Evolutionary conservation across 2,797 vertebrate genomes (phyloP), one percentile per base, ranked within the genome.

Genomic region (Delichon dasypus): DNA sequence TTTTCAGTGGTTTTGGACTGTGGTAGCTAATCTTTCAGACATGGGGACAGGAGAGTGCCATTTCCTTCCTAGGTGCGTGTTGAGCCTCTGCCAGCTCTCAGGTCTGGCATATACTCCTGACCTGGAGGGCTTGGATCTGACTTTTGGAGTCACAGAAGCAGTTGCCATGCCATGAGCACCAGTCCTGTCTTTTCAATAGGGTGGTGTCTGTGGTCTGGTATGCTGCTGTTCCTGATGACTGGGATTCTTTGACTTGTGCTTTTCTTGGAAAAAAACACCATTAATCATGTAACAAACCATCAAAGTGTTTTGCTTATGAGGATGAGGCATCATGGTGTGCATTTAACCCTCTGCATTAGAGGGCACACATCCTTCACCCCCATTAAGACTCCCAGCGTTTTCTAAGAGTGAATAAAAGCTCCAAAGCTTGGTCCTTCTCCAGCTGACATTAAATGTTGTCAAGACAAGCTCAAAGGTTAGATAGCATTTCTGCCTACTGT

Each of bases 381-480:
- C 44, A 45, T 71, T 91, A 82, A 57, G 71, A 61, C 27, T 82
- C 34, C 9, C 23, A 55, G 48, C 11, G 54, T 66, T 89, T 76
- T 13, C n/a, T 53, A 48, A 22, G 38, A 54, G 26, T 19, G n/a
- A 87, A 90, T 47, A 83, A 85, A 93, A 89, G 16, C 42, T 71
- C 54, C 44, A 82, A 40, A 85, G 16, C 68, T 67, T 57, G 20
- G 36, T 90, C 34, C 64, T 86, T 76, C 74, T 93, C 32, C 50
- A 72, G 68, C 27, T 73, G 15, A 42, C 48, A 66, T 90, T 80
- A 90, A 82, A 62, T 51, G 30, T 17, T 53, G 74, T 66, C 25
- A 66, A 93, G 83, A 90, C 5, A 5, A 95, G 60, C 70, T 74
- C 73, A 92, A 80, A 91, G 72, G 70, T 93, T 95, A 88, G 71